Base-by-base conservation (phyloP, 2,797 vertebrate genomes). In the Pangasius sanitwongsei region DNA sequence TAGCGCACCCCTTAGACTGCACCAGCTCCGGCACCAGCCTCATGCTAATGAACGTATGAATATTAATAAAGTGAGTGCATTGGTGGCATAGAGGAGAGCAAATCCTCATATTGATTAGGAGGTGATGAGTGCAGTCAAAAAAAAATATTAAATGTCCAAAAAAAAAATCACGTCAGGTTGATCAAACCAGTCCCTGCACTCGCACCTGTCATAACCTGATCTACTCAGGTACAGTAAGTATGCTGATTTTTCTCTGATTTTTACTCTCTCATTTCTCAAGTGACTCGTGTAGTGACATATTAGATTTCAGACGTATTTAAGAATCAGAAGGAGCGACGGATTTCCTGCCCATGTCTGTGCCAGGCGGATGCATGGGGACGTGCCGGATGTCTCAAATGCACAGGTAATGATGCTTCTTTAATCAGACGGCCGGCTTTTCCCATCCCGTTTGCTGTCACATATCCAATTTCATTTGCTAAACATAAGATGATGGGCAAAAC, bases 361-460 rank as follows among this genome's bases (percentile, higher is more conserved):
- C 57, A 85, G 80, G 18, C 86, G 92, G 93, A 95, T 90, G 93
- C 85, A 89, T 90, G 28, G 91, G 28, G 92, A 93, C 92, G 95
- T 95, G 93, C 94, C 93, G 93, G 90, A 95, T 95, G 95, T 95
- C 93, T 95, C 87, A 86, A 92, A 95, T 93, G 94, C 94, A 94
- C 95, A 95, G 95, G 95, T 96, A 95, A 96, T 95, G 93, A 95
- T 94, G 87, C 93, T 93, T 91, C 94, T 93, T 95, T 96, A 96
- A 96, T 97, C 95, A 93, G 92, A 92, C 90, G 83, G 88, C 93
- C 92, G 93, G 94, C 95, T 96, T 95, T 96, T 95, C 95, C 94
- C 96, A 95, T 96, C 95, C 94, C 94, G 93, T 94, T 95, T 94
- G 92, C 93, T 95, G 95, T 96, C 94, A 96, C 92, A 94, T 94